Conservation (phyloP, 2,113 vertebrate species). For the Oenanthe melanoleuca region DNA sequence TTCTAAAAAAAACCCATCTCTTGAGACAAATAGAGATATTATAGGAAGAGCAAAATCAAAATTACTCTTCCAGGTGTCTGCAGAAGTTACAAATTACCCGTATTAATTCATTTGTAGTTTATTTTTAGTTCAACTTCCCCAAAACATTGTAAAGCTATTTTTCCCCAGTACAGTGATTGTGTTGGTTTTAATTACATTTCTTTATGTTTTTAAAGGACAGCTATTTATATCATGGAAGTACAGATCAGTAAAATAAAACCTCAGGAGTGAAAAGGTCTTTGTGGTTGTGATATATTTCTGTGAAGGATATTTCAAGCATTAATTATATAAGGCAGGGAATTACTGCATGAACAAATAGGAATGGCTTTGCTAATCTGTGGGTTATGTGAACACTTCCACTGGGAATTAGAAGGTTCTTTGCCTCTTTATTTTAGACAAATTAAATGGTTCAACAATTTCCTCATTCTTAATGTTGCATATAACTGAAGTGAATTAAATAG, state of each 20-base stretch:
- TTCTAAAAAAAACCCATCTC: not conserved
- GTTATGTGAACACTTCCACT: not conserved
- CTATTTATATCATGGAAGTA: not conserved
- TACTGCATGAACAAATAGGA: not conserved
- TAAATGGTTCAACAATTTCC: not conserved
- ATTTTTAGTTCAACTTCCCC: not conserved
- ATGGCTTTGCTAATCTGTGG: not conserved
- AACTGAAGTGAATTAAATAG: conserved; percentile 51
- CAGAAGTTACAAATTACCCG: not conserved
- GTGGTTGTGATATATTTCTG: not conserved
- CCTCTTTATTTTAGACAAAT: conserved; percentile 38
- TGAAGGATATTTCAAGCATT: not conserved
- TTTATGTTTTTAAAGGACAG: not conserved
- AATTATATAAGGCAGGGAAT: not conserved
- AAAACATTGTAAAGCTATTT: not conserved
- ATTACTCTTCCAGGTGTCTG: not conserved
- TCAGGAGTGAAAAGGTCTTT: not conserved
- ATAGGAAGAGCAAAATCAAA: not conserved
- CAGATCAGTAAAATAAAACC: not conserved
- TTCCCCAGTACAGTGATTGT: not conserved
- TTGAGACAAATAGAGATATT: not conserved
- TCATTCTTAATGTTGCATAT: conserved; percentile 33
- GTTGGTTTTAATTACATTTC: not conserved
- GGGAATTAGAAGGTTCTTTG: conserved; percentile 34
- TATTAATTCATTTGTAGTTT: not conserved